A percentile compares a stretch with the other conserved stretches of the same genome.
These are phyloP conservation scores for Folsomia candida DNA, from an alignment of 2,888 invertebrate species.

Conservation along the genomic window DNA sequence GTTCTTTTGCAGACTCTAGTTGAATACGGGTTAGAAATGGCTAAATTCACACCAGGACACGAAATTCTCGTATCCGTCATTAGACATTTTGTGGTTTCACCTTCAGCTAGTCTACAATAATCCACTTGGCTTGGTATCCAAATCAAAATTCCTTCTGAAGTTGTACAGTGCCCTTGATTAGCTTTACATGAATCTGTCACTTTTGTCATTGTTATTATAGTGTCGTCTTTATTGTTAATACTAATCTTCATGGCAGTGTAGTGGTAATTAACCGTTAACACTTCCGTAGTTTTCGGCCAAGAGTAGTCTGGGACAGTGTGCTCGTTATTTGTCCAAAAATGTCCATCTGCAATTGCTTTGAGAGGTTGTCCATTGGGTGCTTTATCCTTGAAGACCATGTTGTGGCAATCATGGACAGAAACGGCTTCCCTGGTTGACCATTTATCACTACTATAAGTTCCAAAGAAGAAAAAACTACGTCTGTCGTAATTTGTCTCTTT, in stretches of 20 bases:
- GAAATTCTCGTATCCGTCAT: background rate
- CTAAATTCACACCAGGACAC: constrained; percentile 2
- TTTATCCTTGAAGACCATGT: background rate
- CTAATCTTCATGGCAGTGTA: background rate
- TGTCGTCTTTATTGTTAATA: background rate
- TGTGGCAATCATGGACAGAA: background rate
- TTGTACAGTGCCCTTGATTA: background rate
- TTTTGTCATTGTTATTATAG: background rate
- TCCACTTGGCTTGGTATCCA: background rate
- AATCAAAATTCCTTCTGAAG: background rate
- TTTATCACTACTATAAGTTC: background rate
- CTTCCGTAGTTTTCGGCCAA: background rate
- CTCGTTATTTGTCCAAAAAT: background rate
- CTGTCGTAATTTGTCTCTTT: background rate
- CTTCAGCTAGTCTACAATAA: no score
- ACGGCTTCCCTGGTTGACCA: background rate
- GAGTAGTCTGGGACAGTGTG: background rate
- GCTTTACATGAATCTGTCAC: background rate
- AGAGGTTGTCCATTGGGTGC: background rate
- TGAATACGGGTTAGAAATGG: background rate
- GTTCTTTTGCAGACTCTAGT: background rate
- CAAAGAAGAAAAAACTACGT: background rate
- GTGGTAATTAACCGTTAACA: background rate
- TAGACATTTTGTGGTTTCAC: background rate
- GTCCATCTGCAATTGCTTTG: background rate